Conservation (phyloP, 2,113 vertebrate genomes). For the Serinus canaria region DNA sequence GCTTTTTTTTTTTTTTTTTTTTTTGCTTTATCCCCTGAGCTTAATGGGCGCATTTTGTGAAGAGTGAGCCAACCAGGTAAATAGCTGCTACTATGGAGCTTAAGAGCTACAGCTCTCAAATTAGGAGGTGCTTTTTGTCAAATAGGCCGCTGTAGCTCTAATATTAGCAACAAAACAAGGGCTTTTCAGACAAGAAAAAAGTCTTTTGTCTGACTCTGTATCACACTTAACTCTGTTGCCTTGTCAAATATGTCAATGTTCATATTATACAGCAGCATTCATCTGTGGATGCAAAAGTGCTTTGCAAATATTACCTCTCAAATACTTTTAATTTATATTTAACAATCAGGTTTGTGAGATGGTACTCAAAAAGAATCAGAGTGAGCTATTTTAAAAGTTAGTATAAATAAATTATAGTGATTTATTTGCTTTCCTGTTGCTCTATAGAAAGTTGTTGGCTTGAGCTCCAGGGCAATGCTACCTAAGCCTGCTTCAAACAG, state of each 20-base stretch:
- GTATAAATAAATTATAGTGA: constrained; percentile 47
- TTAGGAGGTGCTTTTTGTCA: constrained; percentile 69
- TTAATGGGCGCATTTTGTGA: constrained; percentile 67
- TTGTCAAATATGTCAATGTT: constrained; percentile 66
- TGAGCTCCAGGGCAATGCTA: background rate
- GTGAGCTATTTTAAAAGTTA: constrained; percentile 37
- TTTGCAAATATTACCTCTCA: constrained; percentile 42
- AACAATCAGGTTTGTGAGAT: constrained; percentile 27
- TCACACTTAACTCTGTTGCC: constrained; percentile 64
- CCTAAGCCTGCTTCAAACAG: background rate
- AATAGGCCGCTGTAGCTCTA: constrained; percentile 62
- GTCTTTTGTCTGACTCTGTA: constrained; percentile 60
- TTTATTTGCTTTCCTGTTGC: constrained; percentile 26
- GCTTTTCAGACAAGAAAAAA: constrained; percentile 67
- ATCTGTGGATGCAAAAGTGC: constrained; percentile 47
- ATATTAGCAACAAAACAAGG: constrained; percentile 70
- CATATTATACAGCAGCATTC: constrained; percentile 46
- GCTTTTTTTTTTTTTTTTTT: background rate
- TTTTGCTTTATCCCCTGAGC: constrained; percentile 38
- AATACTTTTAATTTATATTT: constrained; percentile 57
- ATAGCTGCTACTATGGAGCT: constrained; percentile 68
- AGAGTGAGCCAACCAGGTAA: constrained; percentile 68
- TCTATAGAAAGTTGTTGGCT: background rate
- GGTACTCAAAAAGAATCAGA: constrained; percentile 5
- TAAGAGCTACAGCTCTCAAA: constrained; percentile 67